Conservation (phyloP, 1,140 invertebrate species). For the Drosophila truncata region DNA sequence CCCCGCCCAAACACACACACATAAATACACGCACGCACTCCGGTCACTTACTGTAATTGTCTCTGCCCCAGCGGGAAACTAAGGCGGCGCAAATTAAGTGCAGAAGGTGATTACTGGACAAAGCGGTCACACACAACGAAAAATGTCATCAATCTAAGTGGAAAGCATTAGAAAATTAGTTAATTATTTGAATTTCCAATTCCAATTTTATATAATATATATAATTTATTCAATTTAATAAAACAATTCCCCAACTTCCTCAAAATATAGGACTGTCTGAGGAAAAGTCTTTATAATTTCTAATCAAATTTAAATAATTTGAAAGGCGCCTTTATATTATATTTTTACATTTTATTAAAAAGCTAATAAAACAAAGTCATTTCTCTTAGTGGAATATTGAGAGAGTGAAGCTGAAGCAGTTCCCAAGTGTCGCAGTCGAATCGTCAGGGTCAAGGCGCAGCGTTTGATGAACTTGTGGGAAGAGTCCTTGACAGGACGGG, state of each 20-base stretch:
- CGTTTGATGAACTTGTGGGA: slow-evolving; percentile 66
- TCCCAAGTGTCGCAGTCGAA: slow-evolving; percentile 40
- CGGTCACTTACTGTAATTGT: slow-evolving; percentile 78
- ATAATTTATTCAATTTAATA: too few species aligned
- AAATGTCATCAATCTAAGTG: not conserved
- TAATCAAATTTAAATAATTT: not conserved
- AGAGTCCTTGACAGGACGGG: slow-evolving; percentile 28
- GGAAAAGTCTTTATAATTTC: not conserved
- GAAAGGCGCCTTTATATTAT: too few species aligned
- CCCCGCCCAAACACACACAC: slow-evolving; percentile 13
- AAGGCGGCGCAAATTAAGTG: slow-evolving; percentile 73
- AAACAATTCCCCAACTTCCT: too few species aligned
- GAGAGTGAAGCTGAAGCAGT: not conserved
- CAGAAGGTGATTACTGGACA: slow-evolving; percentile 68
- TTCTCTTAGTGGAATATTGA: slow-evolving; percentile 4
- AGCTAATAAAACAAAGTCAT: not conserved
- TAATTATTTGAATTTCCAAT: not conserved
- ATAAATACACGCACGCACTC: slow-evolving; percentile 43
- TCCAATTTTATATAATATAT: too few species aligned
- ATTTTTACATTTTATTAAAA: too few species aligned
- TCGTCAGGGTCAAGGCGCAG: slow-evolving; percentile 61
- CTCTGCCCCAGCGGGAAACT: slow-evolving; percentile 45
- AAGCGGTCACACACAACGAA: not conserved
- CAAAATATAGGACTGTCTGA: too few species aligned
- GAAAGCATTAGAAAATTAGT: not conserved